Evolutionary conservation across 2,888 invertebrate genomes (phyloP).

Genomic region (Drosophila paranaensis): DNA sequence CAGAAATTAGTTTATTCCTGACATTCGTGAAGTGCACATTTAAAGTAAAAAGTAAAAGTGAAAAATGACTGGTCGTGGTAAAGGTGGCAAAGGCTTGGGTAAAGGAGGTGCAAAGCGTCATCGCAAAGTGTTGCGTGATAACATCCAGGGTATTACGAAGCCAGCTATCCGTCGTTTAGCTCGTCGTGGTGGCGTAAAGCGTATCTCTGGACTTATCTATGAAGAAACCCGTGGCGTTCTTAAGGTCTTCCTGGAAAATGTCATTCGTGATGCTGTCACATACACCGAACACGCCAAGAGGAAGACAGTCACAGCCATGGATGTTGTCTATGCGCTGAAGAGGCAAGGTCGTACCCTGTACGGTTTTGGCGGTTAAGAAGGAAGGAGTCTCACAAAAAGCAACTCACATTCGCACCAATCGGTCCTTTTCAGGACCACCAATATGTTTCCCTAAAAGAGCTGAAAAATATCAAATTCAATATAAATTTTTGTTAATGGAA

Average conservation of each 20-base stretch:
- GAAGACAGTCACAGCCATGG: conserved; percentile 22
- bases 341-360: conserved; percentile 91
- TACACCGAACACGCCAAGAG: conserved; percentile 22
- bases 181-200: conserved; percentile 89
- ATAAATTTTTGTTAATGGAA: too few relatives aligned
- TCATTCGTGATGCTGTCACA: conserved; percentile 88
- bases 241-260: conserved; percentile 89
- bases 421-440: too few relatives aligned
- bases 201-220: conserved; percentile 91
- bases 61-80: conserved; percentile 91
- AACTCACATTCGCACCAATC: too few relatives aligned
- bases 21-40: conserved; percentile 79
- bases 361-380: conserved; percentile 31
- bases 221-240: conserved; percentile 92
- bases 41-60: conserved; percentile 90
- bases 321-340: conserved; percentile 92
- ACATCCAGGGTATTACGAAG: conserved; percentile 87
- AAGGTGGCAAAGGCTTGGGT: conserved; percentile 91
- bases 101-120: conserved; percentile 94
- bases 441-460: too few relatives aligned
- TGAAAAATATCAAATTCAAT: too few relatives aligned
- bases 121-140: conserved; percentile 92
- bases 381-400: not conserved
- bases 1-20: not conserved
- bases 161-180: conserved; percentile 91